Conservation (phyloP, 1,140 invertebrate genomes). For the Lepidotrigona ventralis region DNA sequence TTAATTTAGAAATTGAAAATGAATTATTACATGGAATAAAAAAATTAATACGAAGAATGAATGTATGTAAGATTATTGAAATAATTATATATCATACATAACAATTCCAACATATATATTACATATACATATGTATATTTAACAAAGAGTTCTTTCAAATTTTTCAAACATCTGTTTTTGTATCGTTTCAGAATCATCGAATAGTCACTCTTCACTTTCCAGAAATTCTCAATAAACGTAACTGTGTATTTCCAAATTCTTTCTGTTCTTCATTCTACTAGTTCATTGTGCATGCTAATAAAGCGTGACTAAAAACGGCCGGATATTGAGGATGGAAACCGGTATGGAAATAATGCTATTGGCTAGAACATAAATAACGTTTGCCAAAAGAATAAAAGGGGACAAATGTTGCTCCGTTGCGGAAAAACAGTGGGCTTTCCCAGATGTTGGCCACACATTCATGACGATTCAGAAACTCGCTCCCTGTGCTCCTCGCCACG, state of each 20-base stretch:
- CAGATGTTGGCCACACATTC: slow-evolving; percentile 61
- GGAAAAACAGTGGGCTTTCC: slow-evolving; percentile 50
- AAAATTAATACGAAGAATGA: background rate
- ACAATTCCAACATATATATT: background rate
- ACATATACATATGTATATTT: background rate
- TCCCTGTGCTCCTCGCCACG: slow-evolving; percentile 48
- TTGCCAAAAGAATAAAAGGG: slow-evolving; percentile 11
- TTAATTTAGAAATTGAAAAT: background rate
- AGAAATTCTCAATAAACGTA: background rate
- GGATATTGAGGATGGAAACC: background rate
- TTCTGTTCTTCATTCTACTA: background rate
- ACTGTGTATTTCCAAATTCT: no score
- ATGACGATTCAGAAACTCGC: slow-evolving; percentile 43
- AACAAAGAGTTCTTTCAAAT: background rate
- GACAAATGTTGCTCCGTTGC: slow-evolving; percentile 45
- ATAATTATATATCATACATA: background rate
- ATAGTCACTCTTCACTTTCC: no score
- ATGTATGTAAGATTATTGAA: no score
- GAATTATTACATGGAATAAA: background rate
- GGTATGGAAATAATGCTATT: background rate
- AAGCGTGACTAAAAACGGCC: slow-evolving; percentile 46
- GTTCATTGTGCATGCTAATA: slow-evolving; percentile 59
- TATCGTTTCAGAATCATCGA: background rate
- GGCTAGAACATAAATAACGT: slow-evolving; percentile 12
- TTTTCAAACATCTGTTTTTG: background rate